A percentile compares a stretch with the other conserved stretches of the same genome.
phyloP scores from a whole-genome alignment of 2,888 invertebrate species.

The Metellina segmentata region DNA sequence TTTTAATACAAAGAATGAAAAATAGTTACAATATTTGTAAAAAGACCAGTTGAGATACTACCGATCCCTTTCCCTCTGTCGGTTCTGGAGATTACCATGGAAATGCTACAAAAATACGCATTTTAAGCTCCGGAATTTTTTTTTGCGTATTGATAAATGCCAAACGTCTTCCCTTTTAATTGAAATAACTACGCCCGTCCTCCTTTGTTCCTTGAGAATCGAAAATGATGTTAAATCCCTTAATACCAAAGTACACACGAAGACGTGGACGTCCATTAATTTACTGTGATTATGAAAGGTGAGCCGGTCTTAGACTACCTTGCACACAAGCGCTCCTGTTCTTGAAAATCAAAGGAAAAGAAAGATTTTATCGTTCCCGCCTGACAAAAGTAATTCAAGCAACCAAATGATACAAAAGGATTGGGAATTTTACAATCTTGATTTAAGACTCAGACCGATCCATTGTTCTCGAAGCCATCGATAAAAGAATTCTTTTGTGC shows the following conservation, averaged over 20 bases:
- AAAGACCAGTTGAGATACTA: too few relatives aligned
- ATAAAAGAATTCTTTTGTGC: slow-evolving; percentile 57
- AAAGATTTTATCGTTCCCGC: slow-evolving; percentile 50
- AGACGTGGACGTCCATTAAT: slow-evolving; percentile 18
- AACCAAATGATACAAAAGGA: slow-evolving; percentile 57
- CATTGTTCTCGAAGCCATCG: slow-evolving; percentile 45
- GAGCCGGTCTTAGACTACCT: neutral
- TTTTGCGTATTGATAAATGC: too few relatives aligned
- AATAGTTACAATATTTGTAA: too few relatives aligned
- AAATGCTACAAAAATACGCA: too few relatives aligned
- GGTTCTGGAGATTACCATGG: too few relatives aligned
- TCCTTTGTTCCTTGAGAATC: slow-evolving; percentile 27
- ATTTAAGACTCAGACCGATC: slow-evolving; percentile 21
- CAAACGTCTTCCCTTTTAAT: slow-evolving; percentile 1
- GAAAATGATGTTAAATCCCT: slow-evolving; percentile 33
- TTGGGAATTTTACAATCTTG: slow-evolving; percentile 63
- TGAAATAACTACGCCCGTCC: slow-evolving; percentile 26
- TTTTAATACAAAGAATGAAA: too few relatives aligned
- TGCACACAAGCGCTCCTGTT: neutral
- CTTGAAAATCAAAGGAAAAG: slow-evolving; percentile 39
- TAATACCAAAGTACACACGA: slow-evolving; percentile 27
- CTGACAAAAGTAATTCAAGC: slow-evolving; percentile 55
- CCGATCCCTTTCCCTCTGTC: too few relatives aligned
- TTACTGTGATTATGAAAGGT: slow-evolving; percentile 44
- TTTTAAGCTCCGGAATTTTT: too few relatives aligned